Evolutionary conservation across 2,888 invertebrate genomes (phyloP).

Genomic region (Lordiphosa andalusiaca): DNA sequence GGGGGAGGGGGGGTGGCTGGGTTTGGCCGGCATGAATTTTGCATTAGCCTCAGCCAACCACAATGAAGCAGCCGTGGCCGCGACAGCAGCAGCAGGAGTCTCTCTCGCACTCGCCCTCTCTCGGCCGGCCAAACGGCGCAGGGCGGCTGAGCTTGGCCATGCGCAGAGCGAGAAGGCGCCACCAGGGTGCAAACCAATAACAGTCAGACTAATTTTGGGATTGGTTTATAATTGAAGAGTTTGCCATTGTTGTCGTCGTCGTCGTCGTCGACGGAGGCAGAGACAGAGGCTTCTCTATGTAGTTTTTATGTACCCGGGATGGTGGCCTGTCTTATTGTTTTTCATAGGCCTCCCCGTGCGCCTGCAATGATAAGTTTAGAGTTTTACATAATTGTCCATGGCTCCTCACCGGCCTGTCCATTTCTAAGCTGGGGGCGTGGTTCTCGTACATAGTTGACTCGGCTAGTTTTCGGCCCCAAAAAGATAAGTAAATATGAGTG

Average conservation of each 20-base stretch:
- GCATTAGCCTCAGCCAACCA: conserved; percentile 76
- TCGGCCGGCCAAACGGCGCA: conserved; percentile 14
- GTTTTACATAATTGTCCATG: conserved; percentile 62
- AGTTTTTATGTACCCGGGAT: conserved; percentile 13
- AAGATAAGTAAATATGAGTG: conserved; percentile 69
- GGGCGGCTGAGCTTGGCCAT: conserved; percentile 14
- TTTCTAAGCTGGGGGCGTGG: conserved; percentile 56
- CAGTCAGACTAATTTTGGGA: conserved; percentile 78
- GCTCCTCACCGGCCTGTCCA: conserved; percentile 31
- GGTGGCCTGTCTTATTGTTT: conserved; percentile 61
- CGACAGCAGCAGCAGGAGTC: conserved; percentile 4
- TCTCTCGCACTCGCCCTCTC: not conserved
- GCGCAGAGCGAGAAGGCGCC: conserved; percentile 30
- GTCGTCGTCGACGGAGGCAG: conserved; percentile 3
- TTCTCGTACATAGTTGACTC: conserved; percentile 24
- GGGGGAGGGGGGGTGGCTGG: too few relatives aligned
- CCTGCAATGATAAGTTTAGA: conserved; percentile 66
- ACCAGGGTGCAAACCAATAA: conserved; percentile 77
- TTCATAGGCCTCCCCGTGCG: conserved; percentile 53
- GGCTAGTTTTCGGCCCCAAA: conserved; percentile 22
- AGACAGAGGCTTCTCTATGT: conserved; percentile 9
- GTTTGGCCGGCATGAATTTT: conserved; percentile 62
- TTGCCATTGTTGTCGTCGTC: conserved; percentile 65
- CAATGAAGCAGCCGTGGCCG: conserved; percentile 59
- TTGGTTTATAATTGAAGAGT: conserved; percentile 79